Evolutionary conservation across 2,113 vertebrate species (phyloP), one percentile per base, ranked within the genome.

Genomic region (Glaucomys volans): DNA sequence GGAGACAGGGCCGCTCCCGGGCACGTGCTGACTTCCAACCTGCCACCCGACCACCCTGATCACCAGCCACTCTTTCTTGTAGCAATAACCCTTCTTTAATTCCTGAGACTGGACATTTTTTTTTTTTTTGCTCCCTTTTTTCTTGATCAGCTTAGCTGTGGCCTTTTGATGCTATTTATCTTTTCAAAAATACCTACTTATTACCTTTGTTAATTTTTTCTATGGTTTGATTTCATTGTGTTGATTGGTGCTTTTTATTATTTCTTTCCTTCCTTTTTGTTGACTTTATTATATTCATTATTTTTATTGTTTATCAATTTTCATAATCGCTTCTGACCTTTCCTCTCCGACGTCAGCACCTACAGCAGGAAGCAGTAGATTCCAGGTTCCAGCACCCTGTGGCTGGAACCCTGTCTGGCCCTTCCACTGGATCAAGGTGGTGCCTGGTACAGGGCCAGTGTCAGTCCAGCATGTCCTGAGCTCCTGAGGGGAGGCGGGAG

Each of bases 31-130:
- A 66, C 30, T 13, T 30, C 64, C 28, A 12, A 28, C 64, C 62
- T 16, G 4, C 7, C 20, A 0, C 28, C 4, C 5, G 14, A 8
- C n/a, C 8, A 1, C 14, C 22, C 28, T 4, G 5, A 4, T 30
- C 30, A 3, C 0, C 2, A 26, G 40, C 8, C 37, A 0, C 30
- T 66, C 28, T 66, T 66, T 66, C 64, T 13, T 14, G 14, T 10
- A 82, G 37, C 3, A 14, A 62, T 20, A 11, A 30, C 57, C 54
- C 26, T 57, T 42, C 37, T 32, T 84, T 47, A 42, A 44, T 66
- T 84, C 42, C 62, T 84, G 62, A 66, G 47, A 66, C 20, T 35
- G 42, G 30, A 4, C 13, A 67, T 50, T 67, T 67, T n/a, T 47
- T 67, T 67, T n/a, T 47, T 35, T 47, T 64, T 67, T 54, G 77